These are phyloP conservation scores for Andrena cerasifolii DNA, from an alignment of 1,140 invertebrate species.

Conservation along the genomic window DNA sequence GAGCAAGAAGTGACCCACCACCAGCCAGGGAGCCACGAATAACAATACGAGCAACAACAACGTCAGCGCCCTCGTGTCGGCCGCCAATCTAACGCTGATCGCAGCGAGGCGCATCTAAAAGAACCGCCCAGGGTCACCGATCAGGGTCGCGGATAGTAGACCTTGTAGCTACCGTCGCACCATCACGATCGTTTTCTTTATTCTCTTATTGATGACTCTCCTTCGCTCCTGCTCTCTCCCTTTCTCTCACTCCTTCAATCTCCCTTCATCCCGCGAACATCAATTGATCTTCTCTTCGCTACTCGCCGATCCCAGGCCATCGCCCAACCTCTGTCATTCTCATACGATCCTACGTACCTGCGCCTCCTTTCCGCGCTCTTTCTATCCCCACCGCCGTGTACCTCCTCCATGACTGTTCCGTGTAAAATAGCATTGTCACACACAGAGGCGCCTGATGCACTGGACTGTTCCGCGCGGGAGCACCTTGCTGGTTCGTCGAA, in stretches of 20 bases:
- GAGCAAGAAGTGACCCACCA: slow-evolving; percentile 80
- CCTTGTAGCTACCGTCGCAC: slow-evolving; percentile 45
- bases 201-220: slow-evolving; percentile 36
- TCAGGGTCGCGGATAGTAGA: slow-evolving; percentile 60
- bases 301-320: not conserved
- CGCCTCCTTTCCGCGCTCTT: not conserved
- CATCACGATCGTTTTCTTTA: slow-evolving; percentile 49
- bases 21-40: slow-evolving; percentile 56
- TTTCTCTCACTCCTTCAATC: slow-evolving; percentile 1
- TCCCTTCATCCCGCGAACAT: no score
- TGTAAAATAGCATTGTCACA: slow-evolving; percentile 24
- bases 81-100: slow-evolving; percentile 75
- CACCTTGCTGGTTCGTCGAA: slow-evolving; percentile 37
- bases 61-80: slow-evolving; percentile 74
- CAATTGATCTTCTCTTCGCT: no score
- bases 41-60: slow-evolving; percentile 47
- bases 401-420: slow-evolving; percentile 5
- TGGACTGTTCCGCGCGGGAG: not conserved
- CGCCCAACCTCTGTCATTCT: not conserved
- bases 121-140: slow-evolving; percentile 51
- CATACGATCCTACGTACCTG: no score
- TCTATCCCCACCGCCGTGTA: slow-evolving; percentile 9
- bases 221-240: slow-evolving; percentile 37
- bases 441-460: not conserved
- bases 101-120: slow-evolving; percentile 75